Evolutionary conservation across 2,113 vertebrate genomes (phyloP).

Genomic region (Megaceryle torquata): DNA sequence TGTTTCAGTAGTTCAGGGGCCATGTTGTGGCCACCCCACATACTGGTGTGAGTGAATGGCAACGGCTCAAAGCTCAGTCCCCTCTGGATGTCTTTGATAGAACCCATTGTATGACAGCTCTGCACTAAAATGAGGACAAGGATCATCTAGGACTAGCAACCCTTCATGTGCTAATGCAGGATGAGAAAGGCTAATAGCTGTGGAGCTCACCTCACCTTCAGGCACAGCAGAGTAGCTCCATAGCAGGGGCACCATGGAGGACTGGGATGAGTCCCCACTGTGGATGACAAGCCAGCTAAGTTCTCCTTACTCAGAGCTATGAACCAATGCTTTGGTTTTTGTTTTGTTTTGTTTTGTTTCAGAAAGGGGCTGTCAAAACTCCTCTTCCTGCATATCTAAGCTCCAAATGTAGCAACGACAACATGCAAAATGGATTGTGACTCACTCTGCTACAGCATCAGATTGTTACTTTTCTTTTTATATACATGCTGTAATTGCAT

Average conservation of each 20-base stretch:
- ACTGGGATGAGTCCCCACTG: background rate
- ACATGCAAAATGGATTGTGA: background rate
- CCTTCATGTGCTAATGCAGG: background rate
- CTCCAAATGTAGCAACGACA: background rate
- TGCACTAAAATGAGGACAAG: background rate
- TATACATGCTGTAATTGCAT: background rate
- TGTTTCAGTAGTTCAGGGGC: background rate
- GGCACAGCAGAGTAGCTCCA: background rate
- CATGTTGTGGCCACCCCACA: rapidly evolving
- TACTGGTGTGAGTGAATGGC: background rate
- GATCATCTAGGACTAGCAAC: background rate
- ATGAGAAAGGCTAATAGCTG: background rate
- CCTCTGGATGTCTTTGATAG: background rate
- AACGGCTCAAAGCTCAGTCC: background rate
- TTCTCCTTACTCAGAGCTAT: background rate
- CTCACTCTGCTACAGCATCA: background rate
- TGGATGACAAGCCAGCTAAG: background rate
- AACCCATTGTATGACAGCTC: background rate
- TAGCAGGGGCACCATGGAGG: background rate
- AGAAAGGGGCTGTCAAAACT: background rate
- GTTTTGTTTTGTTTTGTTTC: background rate
- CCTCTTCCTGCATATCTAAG: background rate
- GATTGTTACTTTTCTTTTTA: background rate
- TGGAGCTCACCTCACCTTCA: background rate
- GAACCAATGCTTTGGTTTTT: background rate